Conservation (phyloP, 2,888 invertebrate species). For the Pandemis cinnamomeana region DNA sequence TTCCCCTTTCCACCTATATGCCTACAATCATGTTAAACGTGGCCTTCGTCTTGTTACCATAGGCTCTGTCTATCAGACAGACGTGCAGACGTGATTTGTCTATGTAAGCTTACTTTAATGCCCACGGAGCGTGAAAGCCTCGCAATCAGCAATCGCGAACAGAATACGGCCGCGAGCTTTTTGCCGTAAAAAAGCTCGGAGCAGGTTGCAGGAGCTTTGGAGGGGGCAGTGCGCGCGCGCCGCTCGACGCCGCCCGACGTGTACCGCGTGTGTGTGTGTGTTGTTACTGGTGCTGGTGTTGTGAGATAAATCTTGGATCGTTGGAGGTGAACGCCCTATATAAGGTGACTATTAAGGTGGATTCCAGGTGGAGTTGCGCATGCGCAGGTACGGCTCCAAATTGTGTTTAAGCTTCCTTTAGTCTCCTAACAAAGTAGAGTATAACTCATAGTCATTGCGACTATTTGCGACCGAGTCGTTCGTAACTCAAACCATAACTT, state of each 20-base stretch:
- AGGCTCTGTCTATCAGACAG: no score
- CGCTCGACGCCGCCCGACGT: conserved; percentile 58
- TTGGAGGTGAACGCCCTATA: conserved; percentile 57
- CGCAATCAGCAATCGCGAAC: conserved; percentile 57
- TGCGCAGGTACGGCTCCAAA: not conserved
- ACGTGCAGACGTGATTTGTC: no score
- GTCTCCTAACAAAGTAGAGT: no score
- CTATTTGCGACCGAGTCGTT: no score
- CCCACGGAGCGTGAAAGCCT: not conserved
- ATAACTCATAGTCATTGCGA: no score
- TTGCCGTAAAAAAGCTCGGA: conserved; percentile 73
- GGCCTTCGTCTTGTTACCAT: no score
- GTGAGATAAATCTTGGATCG: conserved; percentile 66
- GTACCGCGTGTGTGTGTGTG: conserved; percentile 45
- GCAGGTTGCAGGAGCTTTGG: conserved; percentile 60
- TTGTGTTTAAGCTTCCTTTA: not conserved
- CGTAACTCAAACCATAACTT: no score
- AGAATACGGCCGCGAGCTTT: conserved; percentile 68
- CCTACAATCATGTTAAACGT: no score
- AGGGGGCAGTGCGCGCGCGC: conserved; percentile 67
- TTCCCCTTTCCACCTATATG: no score
- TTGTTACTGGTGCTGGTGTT: conserved; percentile 39
- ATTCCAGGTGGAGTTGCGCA: not conserved
- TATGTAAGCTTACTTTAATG: no score
- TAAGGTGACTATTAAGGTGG: conserved; percentile 4